Evolutionary conservation across 2,797 vertebrate species (phyloP).

Genomic region (Platyrinchus mystaceus): DNA sequence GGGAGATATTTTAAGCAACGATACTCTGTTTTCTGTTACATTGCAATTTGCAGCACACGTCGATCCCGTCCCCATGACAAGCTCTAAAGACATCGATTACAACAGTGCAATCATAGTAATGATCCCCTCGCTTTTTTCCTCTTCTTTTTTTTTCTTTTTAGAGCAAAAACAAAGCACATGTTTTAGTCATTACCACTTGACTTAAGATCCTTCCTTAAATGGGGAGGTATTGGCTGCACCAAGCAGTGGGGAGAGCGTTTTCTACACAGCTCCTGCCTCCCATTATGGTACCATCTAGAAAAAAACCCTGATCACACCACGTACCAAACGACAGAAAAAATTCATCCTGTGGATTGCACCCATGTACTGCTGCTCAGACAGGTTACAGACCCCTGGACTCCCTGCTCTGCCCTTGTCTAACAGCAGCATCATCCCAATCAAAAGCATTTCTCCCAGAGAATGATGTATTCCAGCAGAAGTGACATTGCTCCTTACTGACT

Average conservation of each 20-base stretch:
- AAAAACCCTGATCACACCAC: not conserved
- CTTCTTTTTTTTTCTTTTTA: not conserved
- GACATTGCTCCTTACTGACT: not conserved
- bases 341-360: not conserved
- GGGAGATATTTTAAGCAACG: conserved; percentile 36
- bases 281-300: not conserved
- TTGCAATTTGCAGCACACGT: conserved; percentile 6
- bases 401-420: not conserved
- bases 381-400: not conserved
- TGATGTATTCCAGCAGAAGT: not conserved
- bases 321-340: not conserved
- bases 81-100: not conserved
- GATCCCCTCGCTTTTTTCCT: not conserved
- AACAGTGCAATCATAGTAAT: not conserved
- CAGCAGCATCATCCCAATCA: not conserved
- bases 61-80: not conserved
- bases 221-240: not conserved
- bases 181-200: not conserved
- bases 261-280: not conserved
- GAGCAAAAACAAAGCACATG: not conserved
- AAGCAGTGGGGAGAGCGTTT: not conserved
- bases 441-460: not conserved
- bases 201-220: not conserved
- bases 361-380: not conserved
- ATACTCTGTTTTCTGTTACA: conserved; percentile 18